These are phyloP conservation scores for Drosophila elegans DNA, from an alignment of 1,140 invertebrate species.

Conservation along the genomic window DNA sequence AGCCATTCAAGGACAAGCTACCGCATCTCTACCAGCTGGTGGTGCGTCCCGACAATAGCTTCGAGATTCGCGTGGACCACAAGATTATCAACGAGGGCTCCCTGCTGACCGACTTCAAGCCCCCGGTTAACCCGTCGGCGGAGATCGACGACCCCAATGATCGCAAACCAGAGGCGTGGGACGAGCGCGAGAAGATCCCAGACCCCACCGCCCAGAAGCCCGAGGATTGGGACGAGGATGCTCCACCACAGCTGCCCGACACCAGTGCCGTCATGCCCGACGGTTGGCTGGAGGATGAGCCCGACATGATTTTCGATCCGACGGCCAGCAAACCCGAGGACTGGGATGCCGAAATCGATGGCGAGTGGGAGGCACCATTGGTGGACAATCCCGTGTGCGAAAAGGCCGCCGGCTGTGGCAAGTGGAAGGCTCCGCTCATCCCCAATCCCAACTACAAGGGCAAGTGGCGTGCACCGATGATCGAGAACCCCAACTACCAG, in stretches of 20 bases:
- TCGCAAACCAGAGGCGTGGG: slow-evolving; percentile 96
- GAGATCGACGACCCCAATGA: slow-evolving; percentile 98
- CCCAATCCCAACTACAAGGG: slow-evolving; percentile 97
- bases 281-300: slow-evolving; percentile 98
- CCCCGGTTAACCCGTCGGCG: slow-evolving; percentile 96
- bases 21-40: slow-evolving; percentile 98
- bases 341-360: slow-evolving; percentile 99
- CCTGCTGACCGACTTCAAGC: slow-evolving; percentile 95
- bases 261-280: slow-evolving; percentile 94
- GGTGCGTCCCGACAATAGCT: slow-evolving; percentile 94
- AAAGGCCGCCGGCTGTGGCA: slow-evolving; percentile 94
- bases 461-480: slow-evolving; percentile 95
- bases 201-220: slow-evolving; percentile 95
- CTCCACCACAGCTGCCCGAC: slow-evolving; percentile 95
- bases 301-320: slow-evolving; percentile 94
- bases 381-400: slow-evolving; percentile 96
- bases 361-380: slow-evolving; percentile 98
- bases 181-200: slow-evolving; percentile 97
- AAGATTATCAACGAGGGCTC: slow-evolving; percentile 94
- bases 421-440: slow-evolving; percentile 94
- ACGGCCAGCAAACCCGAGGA: slow-evolving; percentile 95
- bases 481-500: slow-evolving; percentile 97
- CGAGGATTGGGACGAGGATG: slow-evolving; percentile 98
- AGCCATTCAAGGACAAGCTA: slow-evolving; percentile 96
- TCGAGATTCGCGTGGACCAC: slow-evolving; percentile 89